Evolutionary conservation across 2,888 invertebrate genomes (phyloP).

Genomic region (Timandra comae): DNA sequence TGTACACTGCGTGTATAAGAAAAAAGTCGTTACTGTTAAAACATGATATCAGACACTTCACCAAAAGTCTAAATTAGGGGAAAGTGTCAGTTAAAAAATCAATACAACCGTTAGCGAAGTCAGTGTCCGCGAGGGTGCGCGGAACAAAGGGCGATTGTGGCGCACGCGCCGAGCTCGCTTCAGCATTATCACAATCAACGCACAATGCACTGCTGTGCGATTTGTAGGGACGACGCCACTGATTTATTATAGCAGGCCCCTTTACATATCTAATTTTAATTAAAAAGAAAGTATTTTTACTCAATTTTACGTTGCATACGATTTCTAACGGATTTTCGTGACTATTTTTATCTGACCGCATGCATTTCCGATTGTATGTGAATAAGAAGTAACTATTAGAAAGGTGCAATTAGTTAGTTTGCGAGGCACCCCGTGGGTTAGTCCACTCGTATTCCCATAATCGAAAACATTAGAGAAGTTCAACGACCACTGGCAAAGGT

Average conservation of each 20-base stretch:
- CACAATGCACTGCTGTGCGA: conserved; percentile 33
- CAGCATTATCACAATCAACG: conserved; percentile 48
- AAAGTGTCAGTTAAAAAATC: conserved; percentile 73
- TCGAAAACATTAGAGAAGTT: conserved; percentile 54
- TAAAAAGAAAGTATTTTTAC: no score
- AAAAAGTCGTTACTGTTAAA: no score
- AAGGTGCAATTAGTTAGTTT: conserved; percentile 40
- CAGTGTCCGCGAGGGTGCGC: conserved; percentile 67
- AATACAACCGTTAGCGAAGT: conserved; percentile 64
- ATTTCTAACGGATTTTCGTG: conserved; percentile 16
- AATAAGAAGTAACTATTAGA: conserved; percentile 43
- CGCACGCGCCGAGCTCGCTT: conserved; percentile 54
- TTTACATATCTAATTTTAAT: no score
- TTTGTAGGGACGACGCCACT: not conserved
- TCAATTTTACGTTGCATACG: not conserved
- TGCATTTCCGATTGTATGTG: conserved; percentile 25
- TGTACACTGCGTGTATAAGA: no score
- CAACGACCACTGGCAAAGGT: conserved; percentile 63
- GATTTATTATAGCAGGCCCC: not conserved
- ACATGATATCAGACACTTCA: not conserved
- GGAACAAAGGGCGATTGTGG: conserved; percentile 47
- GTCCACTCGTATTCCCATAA: conserved; percentile 62
- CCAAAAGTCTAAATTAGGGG: conserved; percentile 20
- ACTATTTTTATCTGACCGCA: conserved; percentile 45
- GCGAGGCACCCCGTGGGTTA: conserved; percentile 52